phyloP scores from a whole-genome alignment of 23 tunicate species.

The Corella eumyota region DNA sequence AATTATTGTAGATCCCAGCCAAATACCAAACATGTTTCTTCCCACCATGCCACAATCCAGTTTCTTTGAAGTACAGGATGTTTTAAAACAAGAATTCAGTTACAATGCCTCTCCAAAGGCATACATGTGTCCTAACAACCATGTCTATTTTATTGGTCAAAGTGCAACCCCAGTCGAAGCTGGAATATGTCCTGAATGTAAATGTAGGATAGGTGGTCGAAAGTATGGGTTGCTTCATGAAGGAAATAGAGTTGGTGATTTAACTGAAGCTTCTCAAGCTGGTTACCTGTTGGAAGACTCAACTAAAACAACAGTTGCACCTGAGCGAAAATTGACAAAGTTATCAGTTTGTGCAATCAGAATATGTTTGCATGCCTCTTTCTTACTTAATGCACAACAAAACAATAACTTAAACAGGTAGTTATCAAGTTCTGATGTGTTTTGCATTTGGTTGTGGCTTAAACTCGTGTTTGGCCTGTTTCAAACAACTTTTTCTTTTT shows the following conservation, averaged over 20 bases:
- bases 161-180: slow-evolving; percentile 37
- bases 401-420: slow-evolving; percentile 8
- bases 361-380: slow-evolving; percentile 18
- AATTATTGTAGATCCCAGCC: slow-evolving; percentile 16
- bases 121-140: slow-evolving; percentile 64
- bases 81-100: slow-evolving; percentile 10
- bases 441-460: too few species aligned
- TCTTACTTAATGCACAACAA: slow-evolving; percentile 16
- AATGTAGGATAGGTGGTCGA: slow-evolving; percentile 30
- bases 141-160: slow-evolving; percentile 51
- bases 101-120: slow-evolving; percentile 5
- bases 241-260: slow-evolving; percentile 28
- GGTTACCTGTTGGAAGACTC: slow-evolving; percentile 33
- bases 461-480: not conserved
- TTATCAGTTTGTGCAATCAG: slow-evolving; percentile 32
- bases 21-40: slow-evolving; percentile 6
- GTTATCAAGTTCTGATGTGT: too few species aligned
- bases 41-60: slow-evolving; percentile 64
- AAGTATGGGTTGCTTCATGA: slow-evolving; percentile 17
- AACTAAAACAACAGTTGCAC: slow-evolving; percentile 2
- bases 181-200: slow-evolving; percentile 43
- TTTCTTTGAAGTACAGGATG: slow-evolving; percentile 26
- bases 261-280: slow-evolving; percentile 54
- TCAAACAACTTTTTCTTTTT: not conserved
- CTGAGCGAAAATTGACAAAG: slow-evolving; percentile 27